Conservation (phyloP, 92 coral and sea anemone genomes). For the Scolanthus callimorphus region DNA sequence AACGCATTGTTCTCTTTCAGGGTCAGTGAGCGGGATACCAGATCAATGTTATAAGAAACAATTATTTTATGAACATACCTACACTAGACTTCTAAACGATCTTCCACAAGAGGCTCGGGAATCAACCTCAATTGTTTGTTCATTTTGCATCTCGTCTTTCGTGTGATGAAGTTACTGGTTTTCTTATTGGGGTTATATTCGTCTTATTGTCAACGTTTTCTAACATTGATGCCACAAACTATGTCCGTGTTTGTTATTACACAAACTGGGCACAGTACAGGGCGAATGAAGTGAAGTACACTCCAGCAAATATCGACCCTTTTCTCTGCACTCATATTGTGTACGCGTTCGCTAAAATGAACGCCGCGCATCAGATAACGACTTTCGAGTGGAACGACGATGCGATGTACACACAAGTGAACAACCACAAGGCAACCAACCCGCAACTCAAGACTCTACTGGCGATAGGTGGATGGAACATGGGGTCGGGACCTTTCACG, state of each 20-base stretch:
- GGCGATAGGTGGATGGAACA: slow-evolving; percentile 98
- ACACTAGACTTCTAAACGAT: too few relatives aligned
- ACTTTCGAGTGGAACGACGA: slow-evolving; percentile 89
- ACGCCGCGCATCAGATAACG: slow-evolving; percentile 43
- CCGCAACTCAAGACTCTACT: slow-evolving; percentile 57
- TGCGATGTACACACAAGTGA: slow-evolving; percentile 63
- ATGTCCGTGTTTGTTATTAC: slow-evolving; percentile 92
- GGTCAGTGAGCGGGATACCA: too few relatives aligned
- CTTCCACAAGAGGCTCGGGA: too few relatives aligned
- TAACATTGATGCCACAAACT: slow-evolving; percentile 53
- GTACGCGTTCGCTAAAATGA: slow-evolving; percentile 87
- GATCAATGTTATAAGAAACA: not conserved
- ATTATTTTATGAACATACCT: too few relatives aligned
- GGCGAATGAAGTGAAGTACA: slow-evolving; percentile 67
- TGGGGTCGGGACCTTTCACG: slow-evolving; percentile 79
- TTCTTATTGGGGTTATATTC: too few relatives aligned
- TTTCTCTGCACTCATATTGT: slow-evolving; percentile 77
- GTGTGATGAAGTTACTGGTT: too few relatives aligned
- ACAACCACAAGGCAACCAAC: slow-evolving; percentile 51
- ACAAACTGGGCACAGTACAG: slow-evolving; percentile 97
- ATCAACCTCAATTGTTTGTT: too few relatives aligned
- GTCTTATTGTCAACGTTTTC: too few relatives aligned
- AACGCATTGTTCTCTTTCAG: too few relatives aligned
- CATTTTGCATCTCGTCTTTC: too few relatives aligned
- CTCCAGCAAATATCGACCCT: slow-evolving; percentile 77